These are phyloP conservation scores for Linyphia triangularis DNA, from an alignment of 2,888 invertebrate species.

Conservation along the genomic window DNA sequence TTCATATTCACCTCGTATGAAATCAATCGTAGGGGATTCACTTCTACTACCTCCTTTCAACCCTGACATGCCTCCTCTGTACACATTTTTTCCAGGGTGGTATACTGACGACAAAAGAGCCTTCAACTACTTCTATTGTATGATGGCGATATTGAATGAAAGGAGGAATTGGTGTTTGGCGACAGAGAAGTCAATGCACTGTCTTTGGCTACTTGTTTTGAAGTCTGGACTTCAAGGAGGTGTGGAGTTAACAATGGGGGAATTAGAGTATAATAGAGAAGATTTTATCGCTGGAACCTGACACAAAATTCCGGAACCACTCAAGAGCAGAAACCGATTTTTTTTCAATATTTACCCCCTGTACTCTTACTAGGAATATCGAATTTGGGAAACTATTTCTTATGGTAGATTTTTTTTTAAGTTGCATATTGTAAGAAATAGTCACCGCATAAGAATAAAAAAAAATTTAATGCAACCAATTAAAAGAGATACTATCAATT, in stretches of 20 bases:
- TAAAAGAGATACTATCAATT: no score
- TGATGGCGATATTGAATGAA: slow-evolving; percentile 5
- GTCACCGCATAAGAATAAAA: no score
- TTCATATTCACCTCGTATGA: slow-evolving; percentile 70
- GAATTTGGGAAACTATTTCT: no score
- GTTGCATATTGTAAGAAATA: no score
- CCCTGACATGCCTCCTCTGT: slow-evolving; percentile 2
- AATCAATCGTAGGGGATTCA: slow-evolving; percentile 27
- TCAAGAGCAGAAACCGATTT: no score
- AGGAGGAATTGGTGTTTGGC: slow-evolving; percentile 51
- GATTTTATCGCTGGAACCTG: slow-evolving; percentile 4
- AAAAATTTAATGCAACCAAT: no score
- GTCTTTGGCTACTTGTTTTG: slow-evolving; percentile 41
- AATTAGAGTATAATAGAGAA: slow-evolving; percentile 10
- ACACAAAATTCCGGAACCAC: no score
- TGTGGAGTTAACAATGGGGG: slow-evolving; percentile 20
- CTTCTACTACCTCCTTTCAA: slow-evolving; percentile 35
- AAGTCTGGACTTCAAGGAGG: slow-evolving; percentile 2
- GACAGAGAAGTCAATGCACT: slow-evolving; percentile 60
- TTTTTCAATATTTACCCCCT: no score
- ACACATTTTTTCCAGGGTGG: slow-evolving; percentile 18
- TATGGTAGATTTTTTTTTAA: no score
- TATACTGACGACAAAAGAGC: slow-evolving; percentile 62
- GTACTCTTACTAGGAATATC: no score
- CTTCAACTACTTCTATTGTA: slow-evolving; percentile 61